Evolutionary conservation across 1,140 invertebrate species (phyloP).

Genomic region (Dendroctonus valens): DNA sequence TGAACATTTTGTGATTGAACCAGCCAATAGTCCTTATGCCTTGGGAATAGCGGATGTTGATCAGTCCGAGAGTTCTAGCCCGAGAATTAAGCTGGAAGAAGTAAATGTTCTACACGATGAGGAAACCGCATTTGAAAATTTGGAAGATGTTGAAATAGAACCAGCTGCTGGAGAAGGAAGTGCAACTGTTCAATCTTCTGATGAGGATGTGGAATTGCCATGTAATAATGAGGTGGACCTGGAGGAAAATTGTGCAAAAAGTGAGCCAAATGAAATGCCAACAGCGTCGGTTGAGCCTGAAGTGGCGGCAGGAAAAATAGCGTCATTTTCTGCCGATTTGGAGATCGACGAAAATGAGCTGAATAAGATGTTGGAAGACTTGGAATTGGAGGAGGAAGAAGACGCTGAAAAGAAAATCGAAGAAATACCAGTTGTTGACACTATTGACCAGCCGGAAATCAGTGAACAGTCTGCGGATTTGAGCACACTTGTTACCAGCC

Average conservation of each 20-base stretch:
- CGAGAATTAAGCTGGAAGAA: too few relatives aligned
- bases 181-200: conserved; percentile 1
- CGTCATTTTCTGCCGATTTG: conserved; percentile 50
- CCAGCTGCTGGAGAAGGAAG: conserved; percentile 2
- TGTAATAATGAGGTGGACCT: conserved; percentile 5
- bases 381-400: conserved; percentile 52
- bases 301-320: conserved; percentile 3
- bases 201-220: background rate
- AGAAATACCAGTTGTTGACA: too few relatives aligned
- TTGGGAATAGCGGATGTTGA: too few relatives aligned
- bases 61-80: too few relatives aligned
- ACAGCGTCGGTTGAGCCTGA: background rate
- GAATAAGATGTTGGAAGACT: conserved; percentile 57
- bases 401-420: background rate
- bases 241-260: background rate
- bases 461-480: too few relatives aligned
- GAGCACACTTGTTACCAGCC: too few relatives aligned
- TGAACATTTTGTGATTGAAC: too few relatives aligned
- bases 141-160: conserved; percentile 1
- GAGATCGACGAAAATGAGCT: conserved; percentile 59
- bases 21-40: too few relatives aligned
- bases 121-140: too few relatives aligned
- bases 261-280: too few relatives aligned
- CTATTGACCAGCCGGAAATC: too few relatives aligned
- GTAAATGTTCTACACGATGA: too few relatives aligned